Evolutionary conservation across 1,140 invertebrate genomes (phyloP), one percentile per base, ranked within the genome.

Genomic region (Scaptomyza montana): DNA sequence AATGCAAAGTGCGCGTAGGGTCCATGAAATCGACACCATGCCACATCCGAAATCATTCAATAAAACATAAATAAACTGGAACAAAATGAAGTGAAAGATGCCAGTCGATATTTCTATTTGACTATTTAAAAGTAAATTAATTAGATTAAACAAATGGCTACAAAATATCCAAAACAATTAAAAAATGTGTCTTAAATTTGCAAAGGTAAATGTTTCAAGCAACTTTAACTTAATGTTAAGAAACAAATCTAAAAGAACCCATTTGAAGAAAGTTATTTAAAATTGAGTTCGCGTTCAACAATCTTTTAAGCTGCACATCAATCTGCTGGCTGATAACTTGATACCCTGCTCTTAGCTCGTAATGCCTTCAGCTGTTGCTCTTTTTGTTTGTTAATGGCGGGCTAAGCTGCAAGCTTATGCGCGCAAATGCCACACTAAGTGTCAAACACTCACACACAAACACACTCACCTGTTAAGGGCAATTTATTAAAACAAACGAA

Each of bases 381-480:
- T 55, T 36, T 4, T 21, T 54, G 0, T 39, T 7, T 16, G n/a
- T 64, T 2, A 16, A 47, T 16, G 53, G 57, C 1, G 74, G 80
- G 36, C 28, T 47, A 9, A 50, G 70, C 19, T 86, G 81, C 50
- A 80, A 51, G 13, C 25, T 28, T 30, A 33, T 46, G 8, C 56
- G 53, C 9, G 50, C 16, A 39, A 77, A 68, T 25, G 79, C 84
- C 25, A 67, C 84, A 33, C 84, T 87, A 84, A 56, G 84, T 80
- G 59, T 21, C 8, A 9, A 3, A 25, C 21, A 25, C 21, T 25
- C 21, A 2, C 21, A 25, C 21, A 9, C 12, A 2, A 19, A 9
- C 2, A 43, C 12, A 43, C 12, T n/a, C 39, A 43, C 39, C 39
- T 43, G n/a, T 1, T 0, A 2, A n/a, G 19, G 4, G 10, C 9